Evolutionary conservation across 2,888 invertebrate species (phyloP), one percentile per base, ranked within the genome.

Genomic region (Diarsia dahlii): DNA sequence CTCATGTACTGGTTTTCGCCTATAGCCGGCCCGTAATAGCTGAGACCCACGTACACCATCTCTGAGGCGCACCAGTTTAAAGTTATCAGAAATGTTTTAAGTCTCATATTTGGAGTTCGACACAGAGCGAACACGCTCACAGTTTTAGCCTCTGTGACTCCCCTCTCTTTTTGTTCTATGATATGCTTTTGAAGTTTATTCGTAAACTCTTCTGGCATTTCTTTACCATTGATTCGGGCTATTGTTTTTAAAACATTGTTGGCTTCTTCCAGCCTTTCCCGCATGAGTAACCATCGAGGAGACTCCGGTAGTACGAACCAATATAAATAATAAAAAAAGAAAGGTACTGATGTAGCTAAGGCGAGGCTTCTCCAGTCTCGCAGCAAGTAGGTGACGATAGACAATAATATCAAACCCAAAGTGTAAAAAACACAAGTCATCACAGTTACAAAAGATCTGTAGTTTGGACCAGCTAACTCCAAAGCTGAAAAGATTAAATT

Each of bases 371-470:
- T 97, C 99, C 99, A 99, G 92, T 99, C 98, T 73, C 98, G 97
- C 63, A 99, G 97, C 74, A 98, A 94, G 92, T 98, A 99, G 6
- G 99, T 98, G n/a, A 99, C 97, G 34, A 97, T 97, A 0, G 99
- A 98, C 68, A 99, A 95, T 91, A 99, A 95, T 94, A 99, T 98
- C 82, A 99, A 97, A 4, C 99, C 99, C 85, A 98, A 96, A 1
- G 99, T 99, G 93, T 99, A 99, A 93, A 99, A 99, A 74, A 99
- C 97, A 89, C 99, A 99, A 0, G 99, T 99, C 98, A 99, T 98
- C 10, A 99, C 98, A 0, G 99, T 99, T 0, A 99, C 98, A 94
- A 99, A 99, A 0, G 99, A 99, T 86, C 99, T 97, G 93, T 99
- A 99, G 90, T 98, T 98, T 28, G 99, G 98, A 6, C 99, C 99